Evolutionary conservation across 2,888 invertebrate species (phyloP).

Genomic region (Caradrina kadenii): DNA sequence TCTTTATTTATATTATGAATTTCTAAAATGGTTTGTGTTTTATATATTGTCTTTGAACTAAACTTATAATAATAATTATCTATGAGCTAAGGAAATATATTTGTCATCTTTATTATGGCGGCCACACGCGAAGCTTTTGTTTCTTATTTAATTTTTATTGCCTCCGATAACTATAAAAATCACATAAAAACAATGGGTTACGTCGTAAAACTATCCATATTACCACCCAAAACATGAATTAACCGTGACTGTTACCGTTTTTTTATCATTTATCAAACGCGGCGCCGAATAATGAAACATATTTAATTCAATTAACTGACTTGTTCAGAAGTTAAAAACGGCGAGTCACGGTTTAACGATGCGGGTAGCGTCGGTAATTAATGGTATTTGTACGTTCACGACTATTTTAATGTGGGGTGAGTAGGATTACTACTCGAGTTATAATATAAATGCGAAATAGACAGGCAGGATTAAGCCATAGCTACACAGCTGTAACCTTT

Average conservation of each 20-base stretch:
- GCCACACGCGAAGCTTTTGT: conserved; percentile 43
- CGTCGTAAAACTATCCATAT: conserved; percentile 30
- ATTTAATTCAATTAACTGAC: conserved; percentile 19
- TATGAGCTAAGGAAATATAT: neutral
- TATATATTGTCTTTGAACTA: neutral
- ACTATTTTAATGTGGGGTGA: neutral
- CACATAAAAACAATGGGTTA: conserved; percentile 36
- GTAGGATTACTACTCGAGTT: too few species aligned
- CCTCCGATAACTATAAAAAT: conserved; percentile 42
- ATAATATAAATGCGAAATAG: too few species aligned
- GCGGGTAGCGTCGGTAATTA: conserved; percentile 9
- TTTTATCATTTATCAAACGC: conserved; percentile 24
- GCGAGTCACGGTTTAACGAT: conserved; percentile 32
- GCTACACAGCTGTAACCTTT: too few species aligned
- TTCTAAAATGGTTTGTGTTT: neutral
- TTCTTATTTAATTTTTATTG: conserved; percentile 16
- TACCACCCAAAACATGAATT: conserved; percentile 10
- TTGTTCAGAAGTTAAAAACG: conserved; percentile 2
- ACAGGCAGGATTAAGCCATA: too few species aligned
- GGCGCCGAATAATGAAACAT: conserved; percentile 3
- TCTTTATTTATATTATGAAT: too few species aligned
- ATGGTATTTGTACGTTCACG: conserved; percentile 18
- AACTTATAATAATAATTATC: neutral
- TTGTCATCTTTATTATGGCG: neutral
- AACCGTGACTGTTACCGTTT: conserved; percentile 29